Evolutionary conservation across 2,797 vertebrate species (phyloP).

Genomic region (Gobio occitaniae): DNA sequence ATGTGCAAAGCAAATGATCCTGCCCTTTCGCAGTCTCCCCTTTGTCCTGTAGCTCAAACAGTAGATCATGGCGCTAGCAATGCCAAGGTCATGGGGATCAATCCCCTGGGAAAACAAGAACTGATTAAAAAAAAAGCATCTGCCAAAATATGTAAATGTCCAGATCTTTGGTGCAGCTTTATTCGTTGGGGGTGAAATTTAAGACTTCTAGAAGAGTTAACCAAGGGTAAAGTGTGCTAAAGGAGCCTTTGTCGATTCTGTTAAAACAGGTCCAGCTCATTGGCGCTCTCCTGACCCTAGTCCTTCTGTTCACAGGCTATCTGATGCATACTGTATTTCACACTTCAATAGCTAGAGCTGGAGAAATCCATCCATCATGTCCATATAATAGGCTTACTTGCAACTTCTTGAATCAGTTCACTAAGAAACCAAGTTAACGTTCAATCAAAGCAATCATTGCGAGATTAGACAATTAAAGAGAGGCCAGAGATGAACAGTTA

Average conservation of each 20-base stretch:
- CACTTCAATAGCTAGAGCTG: neutral
- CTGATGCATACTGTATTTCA: neutral
- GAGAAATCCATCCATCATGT: neutral
- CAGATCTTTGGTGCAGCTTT: slow-evolving; percentile 1
- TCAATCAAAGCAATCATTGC: neutral
- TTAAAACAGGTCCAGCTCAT: neutral
- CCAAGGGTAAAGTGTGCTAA: neutral
- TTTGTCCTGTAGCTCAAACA: slow-evolving; percentile 8
- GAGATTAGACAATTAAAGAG: neutral
- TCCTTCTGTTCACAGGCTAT: neutral
- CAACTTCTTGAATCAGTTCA: neutral
- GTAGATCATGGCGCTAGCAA: neutral
- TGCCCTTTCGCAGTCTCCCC: neutral
- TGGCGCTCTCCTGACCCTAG: neutral
- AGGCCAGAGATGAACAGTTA: neutral
- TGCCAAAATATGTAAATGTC: slow-evolving; percentile 1
- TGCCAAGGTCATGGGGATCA: neutral
- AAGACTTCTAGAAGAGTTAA: neutral
- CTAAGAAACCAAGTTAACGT: neutral
- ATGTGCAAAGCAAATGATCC: slow-evolving; percentile 11
- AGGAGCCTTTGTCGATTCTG: neutral
- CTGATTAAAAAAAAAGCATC: neutral
- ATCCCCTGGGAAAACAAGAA: neutral
- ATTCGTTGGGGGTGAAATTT: neutral
- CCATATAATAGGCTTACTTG: neutral